Base-by-base conservation (phyloP, 2,797 vertebrate species). In the Centropyge bicolor region DNA sequence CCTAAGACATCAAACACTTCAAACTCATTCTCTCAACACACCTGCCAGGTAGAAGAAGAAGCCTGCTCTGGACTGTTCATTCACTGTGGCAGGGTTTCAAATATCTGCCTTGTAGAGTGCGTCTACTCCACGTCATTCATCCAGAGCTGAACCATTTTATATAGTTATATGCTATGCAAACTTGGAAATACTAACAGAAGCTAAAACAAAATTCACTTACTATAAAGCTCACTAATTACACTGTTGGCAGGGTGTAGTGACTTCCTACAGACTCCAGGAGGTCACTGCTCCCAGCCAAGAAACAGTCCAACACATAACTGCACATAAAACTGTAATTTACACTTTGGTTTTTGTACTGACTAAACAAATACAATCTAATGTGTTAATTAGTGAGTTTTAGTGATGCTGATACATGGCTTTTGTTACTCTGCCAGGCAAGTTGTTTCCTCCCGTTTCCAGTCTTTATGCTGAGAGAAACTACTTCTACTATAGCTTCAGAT, bases 1-100 rank as follows among this genome's bases (percentile, higher is more conserved):
- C 72, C 59, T 2, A 6, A 48, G 63, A 91, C 87, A 83, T 90
- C 90, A 92, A 92, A 92, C 90, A 56, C 83, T 73, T 63, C 59
- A 52, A 61, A 77, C 67, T 87, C 74, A 54, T 85, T 84, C 80
- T 80, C 75, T 89, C 83, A 89, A 80, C 81, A 84, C 87, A 85
- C 82, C 86, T 89, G 88, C 69, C 84, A 80, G 78, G 72, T 81
- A 76, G 65, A 74, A 43, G 65, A 74, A 43, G 73, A 60, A 68
- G 74, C 61, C 68, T 13, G 60, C 61, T 35, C 80, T 52, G 77
- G 48, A 55, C 55, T 66, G 27, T 48, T 81, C 68, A 73, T 76
- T 88, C 61, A 67, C 35, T 4, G 10, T 38, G 31, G 31, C 80
- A 49, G 10, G 0, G 35, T 31, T 59, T 80, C 19, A 79, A 57